Percentiles rank a stretch among this genome's conserved stretches.
Evolutionary conservation across 2,888 invertebrate genomes (phyloP).

Genomic region (Melieria picta): DNA sequence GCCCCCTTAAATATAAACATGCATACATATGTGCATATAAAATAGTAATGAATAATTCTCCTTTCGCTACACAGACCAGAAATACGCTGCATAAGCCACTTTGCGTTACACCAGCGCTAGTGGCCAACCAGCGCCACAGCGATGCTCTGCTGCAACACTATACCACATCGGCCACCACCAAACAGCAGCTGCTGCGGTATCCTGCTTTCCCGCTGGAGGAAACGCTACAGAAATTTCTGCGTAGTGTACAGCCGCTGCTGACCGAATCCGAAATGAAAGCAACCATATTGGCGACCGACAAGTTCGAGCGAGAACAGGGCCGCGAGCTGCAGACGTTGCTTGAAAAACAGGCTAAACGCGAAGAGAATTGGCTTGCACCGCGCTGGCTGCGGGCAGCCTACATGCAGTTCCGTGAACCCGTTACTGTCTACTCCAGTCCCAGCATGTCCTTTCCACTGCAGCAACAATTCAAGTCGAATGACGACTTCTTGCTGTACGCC

Average conservation of each 20-base stretch:
- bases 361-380: slow-evolving; percentile 86
- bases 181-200: slow-evolving; percentile 45
- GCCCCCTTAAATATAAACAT: too few relatives aligned
- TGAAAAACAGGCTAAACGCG: slow-evolving; percentile 72
- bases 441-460: slow-evolving; percentile 82
- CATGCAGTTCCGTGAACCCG: slow-evolving; percentile 83
- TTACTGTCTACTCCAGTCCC: slow-evolving; percentile 87
- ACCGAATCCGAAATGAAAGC: slow-evolving; percentile 75
- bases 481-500: slow-evolving; percentile 76
- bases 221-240: slow-evolving; percentile 80
- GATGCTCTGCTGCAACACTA: too few relatives aligned
- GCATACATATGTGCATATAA: too few relatives aligned
- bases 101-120: too few relatives aligned
- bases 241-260: slow-evolving; percentile 81
- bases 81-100: too few relatives aligned
- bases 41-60: too few relatives aligned
- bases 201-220: slow-evolving; percentile 75
- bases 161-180: not conserved
- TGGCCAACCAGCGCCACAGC: too few relatives aligned
- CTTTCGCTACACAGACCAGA: too few relatives aligned
- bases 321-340: slow-evolving; percentile 71
- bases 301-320: slow-evolving; percentile 56
- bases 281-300: slow-evolving; percentile 72
- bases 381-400: slow-evolving; percentile 93
- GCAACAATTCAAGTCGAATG: slow-evolving; percentile 68